Conservation (phyloP, 2,113 vertebrate genomes). For the Pogonocichla stellata region DNA sequence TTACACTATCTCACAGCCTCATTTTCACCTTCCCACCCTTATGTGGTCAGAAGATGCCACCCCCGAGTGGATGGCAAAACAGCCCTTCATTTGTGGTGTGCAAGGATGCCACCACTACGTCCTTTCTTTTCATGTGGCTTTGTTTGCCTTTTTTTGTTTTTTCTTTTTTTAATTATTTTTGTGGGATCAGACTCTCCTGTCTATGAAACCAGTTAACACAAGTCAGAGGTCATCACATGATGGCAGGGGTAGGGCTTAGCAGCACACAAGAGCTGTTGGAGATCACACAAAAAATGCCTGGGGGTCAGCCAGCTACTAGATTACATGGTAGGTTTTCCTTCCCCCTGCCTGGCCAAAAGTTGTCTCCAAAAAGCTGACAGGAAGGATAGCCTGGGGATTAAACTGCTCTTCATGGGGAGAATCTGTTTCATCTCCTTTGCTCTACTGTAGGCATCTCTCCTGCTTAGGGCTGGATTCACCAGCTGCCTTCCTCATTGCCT, state of each 20-base stretch:
- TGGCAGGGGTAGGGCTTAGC: background rate
- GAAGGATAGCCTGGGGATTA: background rate
- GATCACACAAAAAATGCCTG: background rate
- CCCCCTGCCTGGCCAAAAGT: background rate
- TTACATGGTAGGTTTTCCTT: background rate
- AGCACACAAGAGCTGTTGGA: background rate
- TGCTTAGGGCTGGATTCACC: background rate
- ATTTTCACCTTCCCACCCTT: background rate
- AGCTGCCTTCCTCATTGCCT: background rate
- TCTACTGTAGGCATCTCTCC: background rate
- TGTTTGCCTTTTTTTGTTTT: background rate
- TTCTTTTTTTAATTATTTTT: background rate
- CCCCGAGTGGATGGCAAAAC: background rate
- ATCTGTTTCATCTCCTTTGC: background rate
- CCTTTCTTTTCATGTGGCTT: background rate
- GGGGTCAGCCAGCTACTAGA: background rate
- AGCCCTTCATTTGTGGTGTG: accelerated
- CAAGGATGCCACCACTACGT: background rate
- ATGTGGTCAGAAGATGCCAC: background rate
- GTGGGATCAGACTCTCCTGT: accelerated
- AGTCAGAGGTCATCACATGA: background rate
- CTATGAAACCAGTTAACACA: background rate
- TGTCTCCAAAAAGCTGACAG: background rate
- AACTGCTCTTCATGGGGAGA: background rate
- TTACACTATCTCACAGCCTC: background rate